Base-by-base conservation (phyloP, 2,888 invertebrate species). In the Lasioglossum marginatum region DNA sequence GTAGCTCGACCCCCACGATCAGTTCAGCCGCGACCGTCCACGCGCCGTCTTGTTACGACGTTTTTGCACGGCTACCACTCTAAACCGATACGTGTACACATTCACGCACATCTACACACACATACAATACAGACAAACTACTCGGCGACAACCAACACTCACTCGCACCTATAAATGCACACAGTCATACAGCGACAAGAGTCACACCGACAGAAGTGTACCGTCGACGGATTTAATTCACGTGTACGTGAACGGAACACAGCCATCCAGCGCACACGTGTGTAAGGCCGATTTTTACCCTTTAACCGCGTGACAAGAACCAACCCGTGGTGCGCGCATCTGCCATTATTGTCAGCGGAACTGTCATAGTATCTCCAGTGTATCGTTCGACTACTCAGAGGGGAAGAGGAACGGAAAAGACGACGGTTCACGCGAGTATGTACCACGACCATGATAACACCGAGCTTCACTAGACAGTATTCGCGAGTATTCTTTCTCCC, bases 11-110 rank as follows among this genome's bases (percentile, higher is more conserved):
- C 90, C 91, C 91, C 92, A 90, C 92, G 93, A 93, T 94, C 94
- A 94, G 94, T 94, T 92, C 92, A 92, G 93, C 90, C 94, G 94
- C 94, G 94, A 93, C 94, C 93, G 93, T 94, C 93, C 93, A 92
- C 94, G 93, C 93, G 94, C 91, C 89, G 88, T 89, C 89, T 87
- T 87, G 89, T 86, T 83, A 81, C 88, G 85, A 91, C 88, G 89
- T 90, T 91, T 90, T 90, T 92, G 92, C 89, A 91, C 92, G 91
- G 88, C 89, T 87, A 83, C 90, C 87, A 81, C 83, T 74, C 75
- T 76, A n/a, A 14, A 82, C 87, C n/a, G 75, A 72, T 71, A 71
- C 78, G 52, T 80, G 31, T 68, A 37, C 77, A 31, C 23, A n/a
- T 68, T 52, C 40, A 45, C 70, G 37, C 52, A 34, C 45, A 23